A percentile compares a stretch with the other conserved stretches of the same genome.
Evolutionary conservation across 1,140 invertebrate species (phyloP).

Genomic region (Drosophila neocordata): DNA sequence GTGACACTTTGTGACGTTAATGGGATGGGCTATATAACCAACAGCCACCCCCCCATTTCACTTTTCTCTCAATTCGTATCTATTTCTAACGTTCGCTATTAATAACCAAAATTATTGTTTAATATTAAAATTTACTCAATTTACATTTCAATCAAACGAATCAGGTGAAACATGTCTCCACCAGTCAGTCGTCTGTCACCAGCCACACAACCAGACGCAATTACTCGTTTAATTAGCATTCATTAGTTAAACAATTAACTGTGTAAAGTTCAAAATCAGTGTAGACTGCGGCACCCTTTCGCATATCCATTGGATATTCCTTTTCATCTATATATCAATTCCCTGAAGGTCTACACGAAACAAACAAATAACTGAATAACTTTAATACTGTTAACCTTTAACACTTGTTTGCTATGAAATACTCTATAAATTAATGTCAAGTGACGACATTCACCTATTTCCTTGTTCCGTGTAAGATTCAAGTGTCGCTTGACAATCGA

Average conservation of each 20-base stretch:
- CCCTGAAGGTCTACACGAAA: no score
- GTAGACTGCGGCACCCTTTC: background rate
- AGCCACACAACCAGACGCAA: conserved; percentile 22
- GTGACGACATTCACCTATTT: no score
- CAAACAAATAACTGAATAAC: no score
- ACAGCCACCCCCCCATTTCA: background rate
- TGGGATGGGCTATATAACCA: background rate
- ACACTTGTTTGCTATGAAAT: background rate
- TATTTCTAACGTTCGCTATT: conserved; percentile 20
- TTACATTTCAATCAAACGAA: conserved; percentile 22
- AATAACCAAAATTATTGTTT: conserved; percentile 21
- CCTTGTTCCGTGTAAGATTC: no score
- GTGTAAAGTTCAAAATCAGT: conserved; percentile 32
- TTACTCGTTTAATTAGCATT: conserved; percentile 56
- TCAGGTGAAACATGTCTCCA: conserved; percentile 22
- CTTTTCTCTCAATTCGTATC: conserved; percentile 24
- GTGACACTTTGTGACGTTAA: background rate
- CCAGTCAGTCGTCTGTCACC: background rate
- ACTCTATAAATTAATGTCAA: background rate
- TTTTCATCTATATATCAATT: no score
- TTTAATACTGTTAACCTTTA: no score
- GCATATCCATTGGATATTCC: no score
- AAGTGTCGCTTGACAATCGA: no score
- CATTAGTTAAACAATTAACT: conserved; percentile 52
- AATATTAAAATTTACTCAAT: background rate